These are phyloP conservation scores for Pelodiscus sinensis DNA, from an alignment of 2,113 vertebrate genomes.

Conservation along the genomic window DNA sequence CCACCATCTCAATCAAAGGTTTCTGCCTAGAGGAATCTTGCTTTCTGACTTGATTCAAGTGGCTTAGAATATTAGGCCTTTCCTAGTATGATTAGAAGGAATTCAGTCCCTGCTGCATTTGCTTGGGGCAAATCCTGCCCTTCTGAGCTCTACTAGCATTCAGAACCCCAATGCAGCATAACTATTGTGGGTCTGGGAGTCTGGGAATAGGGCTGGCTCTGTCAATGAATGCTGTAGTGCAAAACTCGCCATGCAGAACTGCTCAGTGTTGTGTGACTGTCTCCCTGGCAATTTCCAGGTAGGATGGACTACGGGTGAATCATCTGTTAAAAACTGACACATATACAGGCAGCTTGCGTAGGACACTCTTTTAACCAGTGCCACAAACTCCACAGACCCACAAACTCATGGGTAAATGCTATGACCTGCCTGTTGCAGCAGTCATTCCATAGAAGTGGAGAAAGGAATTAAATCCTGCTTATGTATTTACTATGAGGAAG, in stretches of 20 bases:
- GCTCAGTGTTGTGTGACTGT: background rate
- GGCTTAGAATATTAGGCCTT: slow-evolving; percentile 35
- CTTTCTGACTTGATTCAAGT: slow-evolving; percentile 19
- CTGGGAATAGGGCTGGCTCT: background rate
- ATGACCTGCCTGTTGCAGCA: slow-evolving; percentile 29
- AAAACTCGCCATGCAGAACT: background rate
- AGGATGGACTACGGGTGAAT: background rate
- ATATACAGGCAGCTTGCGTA: slow-evolving; percentile 29
- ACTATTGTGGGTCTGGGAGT: slow-evolving; percentile 47
- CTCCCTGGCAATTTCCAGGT: background rate
- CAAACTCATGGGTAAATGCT: slow-evolving; percentile 44
- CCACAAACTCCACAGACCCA: background rate
- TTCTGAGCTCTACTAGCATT: slow-evolving; percentile 10
- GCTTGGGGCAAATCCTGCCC: slow-evolving; percentile 28
- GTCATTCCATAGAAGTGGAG: slow-evolving; percentile 30
- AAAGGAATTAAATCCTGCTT: background rate
- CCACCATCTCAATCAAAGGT: slow-evolving; percentile 52
- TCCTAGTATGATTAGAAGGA: slow-evolving; percentile 39
- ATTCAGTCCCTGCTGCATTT: background rate
- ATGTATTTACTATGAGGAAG: background rate
- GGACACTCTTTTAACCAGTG: background rate
- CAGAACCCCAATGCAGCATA: slow-evolving; percentile 36
- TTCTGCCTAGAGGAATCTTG: slow-evolving; percentile 26
- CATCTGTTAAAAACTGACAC: slow-evolving; percentile 25
- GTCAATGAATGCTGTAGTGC: slow-evolving; percentile 31